Evolutionary conservation across 1,140 invertebrate genomes (phyloP).

Genomic region (Melanaphis sacchari): DNA sequence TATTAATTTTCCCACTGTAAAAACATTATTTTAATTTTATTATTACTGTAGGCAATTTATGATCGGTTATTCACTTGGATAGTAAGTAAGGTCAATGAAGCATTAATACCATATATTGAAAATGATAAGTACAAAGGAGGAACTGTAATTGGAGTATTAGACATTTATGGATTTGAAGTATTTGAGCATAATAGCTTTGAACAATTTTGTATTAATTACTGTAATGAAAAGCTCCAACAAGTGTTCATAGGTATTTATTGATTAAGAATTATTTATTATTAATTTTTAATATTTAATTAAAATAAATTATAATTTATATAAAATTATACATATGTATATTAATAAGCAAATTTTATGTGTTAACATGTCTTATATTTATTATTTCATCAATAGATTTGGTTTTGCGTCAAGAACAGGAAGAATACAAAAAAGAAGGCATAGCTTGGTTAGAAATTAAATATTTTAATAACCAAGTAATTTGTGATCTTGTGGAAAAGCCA

Average conservation of each 20-base stretch:
- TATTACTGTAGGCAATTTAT: constrained; percentile 78
- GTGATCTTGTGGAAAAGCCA: constrained; percentile 88
- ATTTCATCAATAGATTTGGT: constrained; percentile 77
- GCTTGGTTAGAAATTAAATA: constrained; percentile 90
- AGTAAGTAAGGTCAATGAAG: constrained; percentile 85
- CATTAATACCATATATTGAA: constrained; percentile 70
- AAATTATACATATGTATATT: background rate
- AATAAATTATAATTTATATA: too few species aligned
- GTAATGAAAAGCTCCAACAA: constrained; percentile 96
- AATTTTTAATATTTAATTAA: too few species aligned
- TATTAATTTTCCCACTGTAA: background rate
- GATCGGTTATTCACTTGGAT: constrained; percentile 93
- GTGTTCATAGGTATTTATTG: constrained; percentile 84
- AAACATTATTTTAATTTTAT: constrained; percentile 42
- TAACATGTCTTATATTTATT: background rate
- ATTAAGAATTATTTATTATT: constrained; percentile 55
- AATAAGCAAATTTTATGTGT: background rate
- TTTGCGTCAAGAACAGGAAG: constrained; percentile 94
- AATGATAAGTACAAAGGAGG: constrained; percentile 68
- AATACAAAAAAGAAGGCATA: constrained; percentile 91
- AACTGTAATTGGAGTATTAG: constrained; percentile 92
- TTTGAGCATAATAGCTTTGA: constrained; percentile 95
- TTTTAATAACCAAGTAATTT: constrained; percentile 94
- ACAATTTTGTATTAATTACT: constrained; percentile 97
- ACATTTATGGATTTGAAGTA: constrained; percentile 98